phyloP scores from a whole-genome alignment of 1,140 invertebrate species.

The Drosophila serrata region DNA sequence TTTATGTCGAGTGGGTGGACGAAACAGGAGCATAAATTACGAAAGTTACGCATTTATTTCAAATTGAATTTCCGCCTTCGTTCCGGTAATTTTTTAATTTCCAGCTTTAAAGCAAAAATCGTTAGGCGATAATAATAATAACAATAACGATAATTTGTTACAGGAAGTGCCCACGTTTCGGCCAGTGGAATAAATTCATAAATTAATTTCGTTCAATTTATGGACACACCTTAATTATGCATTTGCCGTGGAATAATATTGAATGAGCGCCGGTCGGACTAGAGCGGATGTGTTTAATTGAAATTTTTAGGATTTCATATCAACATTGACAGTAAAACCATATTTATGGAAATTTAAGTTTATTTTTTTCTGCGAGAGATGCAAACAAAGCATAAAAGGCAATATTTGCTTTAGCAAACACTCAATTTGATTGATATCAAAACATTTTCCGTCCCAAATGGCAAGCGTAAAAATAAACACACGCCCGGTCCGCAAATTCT shows the following conservation, averaged over 20 bases:
- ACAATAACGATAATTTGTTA: constrained; percentile 39
- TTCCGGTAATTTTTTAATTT: constrained; percentile 43
- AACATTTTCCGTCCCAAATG: constrained; percentile 22
- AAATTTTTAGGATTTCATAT: constrained; percentile 5
- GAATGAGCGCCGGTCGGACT: background rate
- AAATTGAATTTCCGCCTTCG: constrained; percentile 66
- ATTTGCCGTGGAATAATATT: constrained; percentile 10
- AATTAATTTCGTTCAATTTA: constrained; percentile 28
- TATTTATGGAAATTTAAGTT: constrained; percentile 5
- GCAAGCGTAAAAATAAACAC: constrained; percentile 33
- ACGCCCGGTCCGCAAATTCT: constrained; percentile 13
- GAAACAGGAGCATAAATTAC: constrained; percentile 55
- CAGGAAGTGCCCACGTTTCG: constrained; percentile 52
- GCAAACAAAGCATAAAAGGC: constrained; percentile 1
- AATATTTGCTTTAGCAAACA: constrained; percentile 26
- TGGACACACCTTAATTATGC: constrained; percentile 32
- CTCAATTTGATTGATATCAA: constrained; percentile 48
- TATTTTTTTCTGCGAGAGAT: background rate
- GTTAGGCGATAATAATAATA: constrained; percentile 6
- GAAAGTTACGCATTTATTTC: constrained; percentile 66
- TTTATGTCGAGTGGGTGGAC: constrained; percentile 24
- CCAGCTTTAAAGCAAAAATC: constrained; percentile 36
- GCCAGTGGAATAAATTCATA: constrained; percentile 34
- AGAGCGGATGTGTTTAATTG: constrained; percentile 33
- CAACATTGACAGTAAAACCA: background rate